A percentile compares a stretch with the other conserved stretches of the same genome.
phyloP scores from a whole-genome alignment of 1,140 invertebrate species.

The Magallana angulata region DNA sequence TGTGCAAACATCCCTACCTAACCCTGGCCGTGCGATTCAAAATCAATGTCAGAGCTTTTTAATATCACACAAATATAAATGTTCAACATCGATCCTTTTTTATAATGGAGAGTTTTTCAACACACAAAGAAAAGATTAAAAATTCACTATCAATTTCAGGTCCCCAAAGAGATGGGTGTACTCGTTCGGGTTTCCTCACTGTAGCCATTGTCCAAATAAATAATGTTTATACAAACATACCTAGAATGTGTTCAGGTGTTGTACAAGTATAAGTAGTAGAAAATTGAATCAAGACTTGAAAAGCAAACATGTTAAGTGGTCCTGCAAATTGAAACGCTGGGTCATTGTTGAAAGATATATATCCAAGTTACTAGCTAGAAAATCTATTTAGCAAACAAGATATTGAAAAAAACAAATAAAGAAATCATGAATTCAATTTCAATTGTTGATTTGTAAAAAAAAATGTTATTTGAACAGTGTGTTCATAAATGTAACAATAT shows the following conservation, averaged over 20 bases:
- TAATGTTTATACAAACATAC: constrained; percentile 16
- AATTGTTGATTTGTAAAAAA: not conserved
- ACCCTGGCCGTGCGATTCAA: not conserved
- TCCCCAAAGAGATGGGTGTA: not conserved
- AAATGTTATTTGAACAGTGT: not conserved
- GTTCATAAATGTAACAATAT: no score
- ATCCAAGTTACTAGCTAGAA: not conserved
- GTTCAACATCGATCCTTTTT: constrained; percentile 19
- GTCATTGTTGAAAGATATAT: constrained; percentile 28
- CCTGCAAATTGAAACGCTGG: constrained; percentile 4
- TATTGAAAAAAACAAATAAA: not conserved
- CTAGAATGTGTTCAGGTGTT: constrained; percentile 19
- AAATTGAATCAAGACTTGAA: constrained; percentile 19
- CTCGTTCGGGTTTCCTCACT: not conserved
- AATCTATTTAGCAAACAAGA: not conserved
- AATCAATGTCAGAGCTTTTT: constrained; percentile 11
- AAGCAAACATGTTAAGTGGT: constrained; percentile 15
- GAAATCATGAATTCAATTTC: not conserved
- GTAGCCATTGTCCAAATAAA: constrained; percentile 22
- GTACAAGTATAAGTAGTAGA: constrained; percentile 20
- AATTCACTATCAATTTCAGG: constrained; percentile 29
- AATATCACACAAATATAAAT: constrained; percentile 28
- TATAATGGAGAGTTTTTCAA: not conserved
- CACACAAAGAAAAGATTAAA: constrained; percentile 15
- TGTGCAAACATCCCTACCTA: not conserved